Base-by-base conservation (phyloP, 2,113 vertebrate species). In the Talpa occidentalis region DNA sequence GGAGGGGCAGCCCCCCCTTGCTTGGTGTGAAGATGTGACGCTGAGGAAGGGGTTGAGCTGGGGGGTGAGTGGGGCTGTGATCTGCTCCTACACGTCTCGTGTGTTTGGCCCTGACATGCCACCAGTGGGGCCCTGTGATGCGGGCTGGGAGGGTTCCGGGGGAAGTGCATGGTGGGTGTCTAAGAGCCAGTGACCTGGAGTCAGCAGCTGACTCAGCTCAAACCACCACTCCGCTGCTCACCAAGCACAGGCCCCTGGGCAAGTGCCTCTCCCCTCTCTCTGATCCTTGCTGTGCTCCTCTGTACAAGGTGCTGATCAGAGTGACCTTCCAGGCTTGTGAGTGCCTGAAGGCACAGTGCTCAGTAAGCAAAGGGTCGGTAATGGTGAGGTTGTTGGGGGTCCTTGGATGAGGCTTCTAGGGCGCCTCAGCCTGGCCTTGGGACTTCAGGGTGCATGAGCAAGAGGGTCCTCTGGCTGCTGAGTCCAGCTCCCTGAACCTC, bases 291-390 rank as follows among this genome's bases (percentile, higher is more conserved):
- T 37, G 32, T 49, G 44, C 70, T 35, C 32, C 2, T 26, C 49
- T 24, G n/a, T 40, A 12, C 24, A 19, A 8, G 15, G 81, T 9
- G 30, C 21, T 11, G 2, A 19, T 14, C 32, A 59, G 47, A 42
- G 44, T 35, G 73, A 59, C 30, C 56, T 32, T 26, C 47, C 28
- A 4, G 80, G 42, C 35, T 3, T 54, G 32, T 37, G 32, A 2
- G 2, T 11, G 49, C 14, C 66, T 21, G 22, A 5, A 52, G 16
- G 14, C n/a, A 3, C 4, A 22, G 2, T 0, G 3, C n/a, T 21
- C 0, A 2, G 8, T 40, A 17, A 56, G 59, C 32, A 8, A 16
- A 56, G 35, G 0, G 14, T 17, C 0, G 2, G 15, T 0, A 1
- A 30, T 9, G 24, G 60, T 37, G 52, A 42, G 2, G 6, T 11